Conservation (phyloP, 2,113 vertebrate species). For the Sinocyclocheilus anophthalmus region DNA sequence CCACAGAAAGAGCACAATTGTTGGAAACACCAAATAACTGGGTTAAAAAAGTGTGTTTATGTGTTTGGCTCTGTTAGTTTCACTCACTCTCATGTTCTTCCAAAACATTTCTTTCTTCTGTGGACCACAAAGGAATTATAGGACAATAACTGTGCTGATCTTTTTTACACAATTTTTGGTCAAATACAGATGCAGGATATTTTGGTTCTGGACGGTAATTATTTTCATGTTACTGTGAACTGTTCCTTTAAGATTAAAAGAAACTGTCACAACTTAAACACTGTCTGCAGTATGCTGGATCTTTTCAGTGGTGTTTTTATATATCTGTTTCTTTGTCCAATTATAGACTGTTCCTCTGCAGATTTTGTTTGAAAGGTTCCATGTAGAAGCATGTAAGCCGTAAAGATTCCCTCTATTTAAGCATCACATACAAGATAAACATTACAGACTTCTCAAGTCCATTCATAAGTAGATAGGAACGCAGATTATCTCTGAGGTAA, state of each 20-base stretch:
- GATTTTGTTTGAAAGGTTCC: neutral
- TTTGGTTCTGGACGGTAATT: neutral
- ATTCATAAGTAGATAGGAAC: constrained; percentile 43
- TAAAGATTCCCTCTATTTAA: neutral
- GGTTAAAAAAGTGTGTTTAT: neutral
- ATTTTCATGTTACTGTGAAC: neutral
- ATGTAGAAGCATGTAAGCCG: neutral
- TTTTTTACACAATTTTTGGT: neutral
- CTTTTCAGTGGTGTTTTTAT: no score
- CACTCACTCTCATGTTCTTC: neutral
- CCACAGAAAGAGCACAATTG: neutral
- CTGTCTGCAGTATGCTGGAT: no score
- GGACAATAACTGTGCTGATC: neutral
- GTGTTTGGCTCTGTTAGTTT: neutral
- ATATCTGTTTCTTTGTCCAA: neutral
- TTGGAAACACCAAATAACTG: neutral
- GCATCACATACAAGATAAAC: constrained; percentile 18
- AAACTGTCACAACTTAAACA: no score
- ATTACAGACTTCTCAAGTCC: constrained; percentile 12
- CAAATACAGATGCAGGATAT: neutral
- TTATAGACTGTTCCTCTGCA: neutral
- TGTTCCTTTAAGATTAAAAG: no score
- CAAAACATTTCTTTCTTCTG: neutral
- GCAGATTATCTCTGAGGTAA: constrained; percentile 49
- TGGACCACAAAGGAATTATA: neutral